Conservation (phyloP, 35 echinoderm and acorn worm species). For the Anneissia japonica region DNA sequence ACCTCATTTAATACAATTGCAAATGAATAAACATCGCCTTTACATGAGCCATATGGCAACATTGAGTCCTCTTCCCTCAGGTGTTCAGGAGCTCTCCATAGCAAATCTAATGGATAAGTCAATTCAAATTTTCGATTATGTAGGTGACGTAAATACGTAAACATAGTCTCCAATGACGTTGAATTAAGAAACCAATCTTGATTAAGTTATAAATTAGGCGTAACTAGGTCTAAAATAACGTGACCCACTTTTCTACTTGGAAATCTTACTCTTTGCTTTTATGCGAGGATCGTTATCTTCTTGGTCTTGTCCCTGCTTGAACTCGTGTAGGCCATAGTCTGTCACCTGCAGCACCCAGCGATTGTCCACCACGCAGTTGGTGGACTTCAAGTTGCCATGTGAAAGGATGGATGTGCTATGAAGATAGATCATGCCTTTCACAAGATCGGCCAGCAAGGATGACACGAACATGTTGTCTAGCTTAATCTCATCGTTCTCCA, state of each 20-base stretch:
- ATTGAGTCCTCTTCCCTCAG: background rate
- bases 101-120: too few species aligned
- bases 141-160: too few species aligned
- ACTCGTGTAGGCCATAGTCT: background rate
- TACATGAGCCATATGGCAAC: background rate
- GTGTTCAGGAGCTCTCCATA: conserved; percentile 10
- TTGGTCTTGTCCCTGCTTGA: background rate
- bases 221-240: too few species aligned
- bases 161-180: too few species aligned
- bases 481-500: background rate
- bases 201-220: too few species aligned
- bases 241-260: too few species aligned
- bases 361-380: conserved; percentile 13
- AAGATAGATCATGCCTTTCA: conserved; percentile 24
- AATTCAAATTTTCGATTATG: too few species aligned
- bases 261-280: background rate
- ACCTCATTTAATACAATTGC: conserved; percentile 16
- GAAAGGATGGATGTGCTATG: background rate
- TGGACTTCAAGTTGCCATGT: conserved; percentile 12
- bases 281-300: background rate
- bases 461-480: conserved; percentile 14
- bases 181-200: too few species aligned
- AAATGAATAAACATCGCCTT: conserved; percentile 10
- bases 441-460: conserved; percentile 4
- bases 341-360: conserved; percentile 1